Evolutionary conservation across 1,140 invertebrate genomes (phyloP), one percentile per base, ranked within the genome.

Genomic region (Drosophila pruinosa): DNA sequence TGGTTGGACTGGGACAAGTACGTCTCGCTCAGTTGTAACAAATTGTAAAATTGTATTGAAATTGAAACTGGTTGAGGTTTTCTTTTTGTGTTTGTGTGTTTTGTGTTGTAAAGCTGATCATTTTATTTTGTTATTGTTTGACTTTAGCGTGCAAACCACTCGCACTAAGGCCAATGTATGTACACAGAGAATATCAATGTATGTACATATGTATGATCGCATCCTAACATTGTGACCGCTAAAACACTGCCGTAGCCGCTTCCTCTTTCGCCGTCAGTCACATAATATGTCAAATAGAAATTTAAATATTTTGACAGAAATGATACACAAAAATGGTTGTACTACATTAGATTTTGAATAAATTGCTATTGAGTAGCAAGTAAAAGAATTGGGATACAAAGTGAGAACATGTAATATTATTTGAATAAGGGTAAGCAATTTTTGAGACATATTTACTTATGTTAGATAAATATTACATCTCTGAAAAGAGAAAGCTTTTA

Each of bases 11-110:
- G 65, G 50, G 45, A 15, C 41, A 48, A 63, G 62, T 72, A 56
- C 36, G 63, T 54, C 45, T 64, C 53, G 70, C 63, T 64, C 52
- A 64, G 81, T 86, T 85, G 82, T 85, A 85, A 86, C 69, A 86
- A 81, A 85, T 81, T 80, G 70, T 85, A 78, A 85, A 85, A 77
- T 73, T 85, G 71, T 85, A 85, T 86, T 86, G 78, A 86, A 86
- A 86, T 80, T 79, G 72, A 85, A 85, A 85, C 81, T 86, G 81
- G 81, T 86, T 86, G 77, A 81, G 77, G 39, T 82, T 64, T 67
- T 67, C 53, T 65, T 57, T 64, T 38, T 53, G 52, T 69, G 10
- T 38, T 38, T 38, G n/a, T 34, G n/a, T 34, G 28, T 6, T 26
- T 4, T 38, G 36, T n/a, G 65, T 19, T 72, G 34, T 24, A 56